Percentiles rank a stretch among this genome's conserved stretches.
Conservation (phyloP, 2,797 vertebrate genomes). For the Crypturellus tataupa region DNA sequence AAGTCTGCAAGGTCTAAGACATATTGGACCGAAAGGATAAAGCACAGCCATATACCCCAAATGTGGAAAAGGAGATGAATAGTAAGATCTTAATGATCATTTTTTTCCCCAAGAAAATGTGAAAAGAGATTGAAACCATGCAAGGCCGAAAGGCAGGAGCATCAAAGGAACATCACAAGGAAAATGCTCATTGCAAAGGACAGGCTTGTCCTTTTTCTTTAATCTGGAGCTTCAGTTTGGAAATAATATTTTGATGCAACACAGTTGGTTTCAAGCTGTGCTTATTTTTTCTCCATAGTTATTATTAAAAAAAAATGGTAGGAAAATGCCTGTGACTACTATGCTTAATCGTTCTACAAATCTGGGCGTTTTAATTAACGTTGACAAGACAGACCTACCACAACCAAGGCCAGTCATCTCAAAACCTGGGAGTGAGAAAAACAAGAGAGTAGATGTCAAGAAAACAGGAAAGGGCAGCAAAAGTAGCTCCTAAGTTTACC, state of each 20-base stretch:
- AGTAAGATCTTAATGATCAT: background rate
- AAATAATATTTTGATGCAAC: background rate
- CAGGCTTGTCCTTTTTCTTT: background rate
- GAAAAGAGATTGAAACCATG: background rate
- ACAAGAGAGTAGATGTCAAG: background rate
- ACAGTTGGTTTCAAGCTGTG: background rate
- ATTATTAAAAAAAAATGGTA: background rate
- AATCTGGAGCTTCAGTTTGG: background rate
- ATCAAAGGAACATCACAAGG: background rate
- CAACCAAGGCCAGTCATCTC: background rate
- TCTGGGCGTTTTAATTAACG: background rate
- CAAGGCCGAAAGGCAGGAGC: background rate
- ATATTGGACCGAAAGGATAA: background rate
- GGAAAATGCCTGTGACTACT: background rate
- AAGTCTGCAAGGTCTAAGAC: background rate
- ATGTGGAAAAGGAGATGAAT: background rate
- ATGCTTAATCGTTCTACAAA: background rate
- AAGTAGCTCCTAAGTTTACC: background rate
- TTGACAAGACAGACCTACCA: background rate
- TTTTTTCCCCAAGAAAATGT: background rate
- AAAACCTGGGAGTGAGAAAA: background rate
- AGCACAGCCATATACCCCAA: background rate
- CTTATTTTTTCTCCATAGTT: background rate
- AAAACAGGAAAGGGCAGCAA: background rate
- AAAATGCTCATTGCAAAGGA: background rate